These are phyloP conservation scores for Microcebus jonahi DNA, from an alignment of 2,113 vertebrate genomes.

Conservation along the genomic window DNA sequence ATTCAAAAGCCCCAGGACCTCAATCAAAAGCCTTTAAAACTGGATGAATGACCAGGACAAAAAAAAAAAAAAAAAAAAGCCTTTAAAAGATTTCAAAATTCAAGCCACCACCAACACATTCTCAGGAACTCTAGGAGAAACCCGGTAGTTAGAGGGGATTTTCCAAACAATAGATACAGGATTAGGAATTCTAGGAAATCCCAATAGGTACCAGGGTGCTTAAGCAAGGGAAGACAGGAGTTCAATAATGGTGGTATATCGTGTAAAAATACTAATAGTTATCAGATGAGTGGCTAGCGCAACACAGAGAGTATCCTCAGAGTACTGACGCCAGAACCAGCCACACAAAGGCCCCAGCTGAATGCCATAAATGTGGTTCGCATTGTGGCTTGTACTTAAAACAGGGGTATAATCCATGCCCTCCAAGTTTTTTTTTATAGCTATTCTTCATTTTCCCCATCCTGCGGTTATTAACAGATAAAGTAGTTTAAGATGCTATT, in stretches of 20 bases:
- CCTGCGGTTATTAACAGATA: conserved; percentile 7
- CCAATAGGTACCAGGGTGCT: background rate
- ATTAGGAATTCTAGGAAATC: background rate
- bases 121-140: conserved; percentile 25
- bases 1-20: background rate
- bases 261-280: background rate
- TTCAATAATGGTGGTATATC: background rate
- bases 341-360: background rate
- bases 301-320: background rate
- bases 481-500: conserved; percentile 18
- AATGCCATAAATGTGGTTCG: background rate
- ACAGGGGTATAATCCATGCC: background rate
- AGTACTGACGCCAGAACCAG: background rate
- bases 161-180: background rate
- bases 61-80: background rate
- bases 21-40: conserved; percentile 18
- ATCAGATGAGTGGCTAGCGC: background rate
- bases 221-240: conserved; percentile 11
- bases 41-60: too few species aligned
- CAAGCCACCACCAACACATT: background rate
- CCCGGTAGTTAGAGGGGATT: background rate
- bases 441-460: background rate
- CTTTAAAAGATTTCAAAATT: conserved; percentile 25
- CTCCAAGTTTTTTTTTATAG: conserved; percentile 29
- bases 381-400: background rate